phyloP scores from a whole-genome alignment of 2,797 vertebrate species.

The Crocidura indochinensis region DNA sequence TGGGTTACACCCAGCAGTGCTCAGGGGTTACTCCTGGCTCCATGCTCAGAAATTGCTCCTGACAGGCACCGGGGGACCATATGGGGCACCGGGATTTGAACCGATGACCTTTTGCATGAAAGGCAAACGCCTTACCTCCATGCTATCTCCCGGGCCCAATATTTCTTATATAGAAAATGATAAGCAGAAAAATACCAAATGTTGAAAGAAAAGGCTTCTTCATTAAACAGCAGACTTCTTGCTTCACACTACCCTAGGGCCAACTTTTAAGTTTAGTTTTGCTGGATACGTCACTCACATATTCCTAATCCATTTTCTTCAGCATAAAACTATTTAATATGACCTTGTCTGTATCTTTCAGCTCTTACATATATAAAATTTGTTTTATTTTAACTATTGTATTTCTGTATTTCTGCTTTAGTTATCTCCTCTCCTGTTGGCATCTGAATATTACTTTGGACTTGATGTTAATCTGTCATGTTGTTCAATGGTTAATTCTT shows the following conservation, averaged over 20 bases:
- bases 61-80: too few species aligned
- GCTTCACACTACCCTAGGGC: rapidly evolving
- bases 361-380: background rate
- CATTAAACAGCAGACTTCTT: background rate
- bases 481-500: background rate
- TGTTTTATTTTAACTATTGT: background rate
- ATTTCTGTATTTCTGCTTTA: background rate
- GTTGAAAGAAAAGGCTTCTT: background rate
- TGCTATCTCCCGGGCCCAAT: too few species aligned
- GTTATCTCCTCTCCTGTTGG: background rate
- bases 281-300: background rate
- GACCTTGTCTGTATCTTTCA: background rate
- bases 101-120: too few species aligned
- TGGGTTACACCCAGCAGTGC: too few species aligned
- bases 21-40: too few species aligned
- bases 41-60: too few species aligned
- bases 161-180: background rate
- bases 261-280: background rate
- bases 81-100: too few species aligned
- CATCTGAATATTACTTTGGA: background rate
- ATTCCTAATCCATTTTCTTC: background rate
- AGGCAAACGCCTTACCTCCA: too few species aligned
- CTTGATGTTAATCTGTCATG: background rate
- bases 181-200: rapidly evolving
- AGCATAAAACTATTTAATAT: background rate